phyloP scores from a whole-genome alignment of 2,797 vertebrate genomes.

The Lepidocolaptes lacrymiger region DNA sequence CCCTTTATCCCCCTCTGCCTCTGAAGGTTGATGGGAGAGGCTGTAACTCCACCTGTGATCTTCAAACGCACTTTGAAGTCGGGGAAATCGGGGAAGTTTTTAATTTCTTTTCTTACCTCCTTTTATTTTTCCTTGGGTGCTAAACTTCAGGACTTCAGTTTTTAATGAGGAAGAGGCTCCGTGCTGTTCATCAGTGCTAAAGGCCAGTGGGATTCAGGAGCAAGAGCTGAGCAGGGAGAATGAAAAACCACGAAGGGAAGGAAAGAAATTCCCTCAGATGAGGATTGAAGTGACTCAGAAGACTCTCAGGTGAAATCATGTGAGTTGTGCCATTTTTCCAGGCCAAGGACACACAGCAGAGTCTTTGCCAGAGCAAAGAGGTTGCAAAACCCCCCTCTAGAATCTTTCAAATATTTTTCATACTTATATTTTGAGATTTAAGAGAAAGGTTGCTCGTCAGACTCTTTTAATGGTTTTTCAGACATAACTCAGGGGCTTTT shows the following conservation, averaged over 20 bases:
- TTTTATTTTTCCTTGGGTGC: neutral
- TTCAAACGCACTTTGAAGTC: neutral
- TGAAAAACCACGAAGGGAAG: neutral
- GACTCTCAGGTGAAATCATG: neutral
- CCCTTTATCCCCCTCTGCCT: fast-evolving
- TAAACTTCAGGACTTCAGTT: neutral
- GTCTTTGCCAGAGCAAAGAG: neutral
- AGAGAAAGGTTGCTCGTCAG: neutral
- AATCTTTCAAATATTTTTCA: neutral
- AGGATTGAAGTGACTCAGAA: neutral
- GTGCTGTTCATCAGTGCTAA: neutral
- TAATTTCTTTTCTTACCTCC: too few species aligned
- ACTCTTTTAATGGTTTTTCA: neutral
- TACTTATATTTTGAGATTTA: neutral
- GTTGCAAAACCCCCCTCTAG: neutral
- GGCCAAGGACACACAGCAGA: neutral
- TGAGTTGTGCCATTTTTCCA: fast-evolving
- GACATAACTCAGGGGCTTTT: neutral
- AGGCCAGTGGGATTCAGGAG: fast-evolving
- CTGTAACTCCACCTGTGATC: neutral
- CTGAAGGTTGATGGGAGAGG: neutral
- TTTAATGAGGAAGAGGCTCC: neutral
- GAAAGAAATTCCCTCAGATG: neutral
- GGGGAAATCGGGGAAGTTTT: neutral
- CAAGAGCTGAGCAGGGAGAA: neutral